These are phyloP conservation scores for Rhinoderma darwinii DNA, from an alignment of 2,113 vertebrate genomes.

Conservation along the genomic window DNA sequence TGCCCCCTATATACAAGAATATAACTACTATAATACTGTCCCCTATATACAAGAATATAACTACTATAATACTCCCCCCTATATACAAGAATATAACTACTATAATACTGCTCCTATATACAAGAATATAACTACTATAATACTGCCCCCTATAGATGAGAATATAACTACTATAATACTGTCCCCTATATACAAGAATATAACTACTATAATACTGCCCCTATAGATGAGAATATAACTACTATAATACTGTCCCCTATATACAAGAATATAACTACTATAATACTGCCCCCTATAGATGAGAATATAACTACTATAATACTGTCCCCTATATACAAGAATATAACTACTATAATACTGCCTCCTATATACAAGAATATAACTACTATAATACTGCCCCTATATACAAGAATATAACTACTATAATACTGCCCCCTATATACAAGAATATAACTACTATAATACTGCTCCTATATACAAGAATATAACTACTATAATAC, in stretches of 20 bases:
- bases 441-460: constrained; percentile 3
- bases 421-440: neutral
- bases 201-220: constrained; percentile 6
- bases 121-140: too few species aligned
- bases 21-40: too few species aligned
- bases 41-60: too few species aligned
- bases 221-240: neutral
- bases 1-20: too few species aligned
- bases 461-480: neutral
- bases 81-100: too few species aligned
- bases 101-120: too few species aligned
- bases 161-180: too few species aligned
- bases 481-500: neutral
- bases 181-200: too few species aligned
- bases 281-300: neutral
- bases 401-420: neutral
- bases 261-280: neutral
- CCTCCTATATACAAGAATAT: neutral
- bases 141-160: too few species aligned
- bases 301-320: neutral
- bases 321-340: neutral
- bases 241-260: neutral
- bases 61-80: too few species aligned
- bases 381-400: neutral
- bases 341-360: constrained; percentile 5